Percentiles rank a stretch among this genome's conserved stretches.
Conservation (phyloP, 1,140 invertebrate species). For the Cyclina sinensis region DNA sequence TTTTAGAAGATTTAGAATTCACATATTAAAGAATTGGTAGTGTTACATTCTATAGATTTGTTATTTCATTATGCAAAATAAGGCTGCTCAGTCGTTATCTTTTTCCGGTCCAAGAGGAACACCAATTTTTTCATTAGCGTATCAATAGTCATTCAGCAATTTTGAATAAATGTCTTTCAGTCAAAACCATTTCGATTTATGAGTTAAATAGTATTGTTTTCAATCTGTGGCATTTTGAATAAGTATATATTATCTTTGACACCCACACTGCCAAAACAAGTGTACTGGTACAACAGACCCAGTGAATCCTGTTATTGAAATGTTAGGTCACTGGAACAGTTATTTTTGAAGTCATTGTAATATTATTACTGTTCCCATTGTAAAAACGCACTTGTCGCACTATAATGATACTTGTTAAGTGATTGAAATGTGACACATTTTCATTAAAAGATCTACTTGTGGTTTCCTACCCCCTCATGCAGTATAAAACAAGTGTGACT, state of each 20-base stretch:
- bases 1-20: no score
- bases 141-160: no score
- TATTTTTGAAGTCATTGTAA: neutral
- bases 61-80: no score
- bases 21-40: no score
- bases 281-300: neutral
- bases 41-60: no score
- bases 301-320: neutral
- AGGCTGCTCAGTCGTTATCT: no score
- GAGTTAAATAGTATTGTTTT: no score
- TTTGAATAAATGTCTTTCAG: no score
- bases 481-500: neutral
- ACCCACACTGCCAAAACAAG: neutral
- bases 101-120: no score
- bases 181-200: no score
- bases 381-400: neutral
- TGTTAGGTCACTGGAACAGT: neutral
- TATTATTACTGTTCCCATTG: neutral
- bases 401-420: neutral
- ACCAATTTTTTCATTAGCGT: no score
- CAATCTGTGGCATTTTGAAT: no score
- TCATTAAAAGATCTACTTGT: neutral
- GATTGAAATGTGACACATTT: constrained; percentile 7
- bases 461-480: neutral
- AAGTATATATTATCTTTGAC: neutral